Base-by-base conservation (phyloP, 2,113 vertebrate species). In the Pelecanoides urinatrix region DNA sequence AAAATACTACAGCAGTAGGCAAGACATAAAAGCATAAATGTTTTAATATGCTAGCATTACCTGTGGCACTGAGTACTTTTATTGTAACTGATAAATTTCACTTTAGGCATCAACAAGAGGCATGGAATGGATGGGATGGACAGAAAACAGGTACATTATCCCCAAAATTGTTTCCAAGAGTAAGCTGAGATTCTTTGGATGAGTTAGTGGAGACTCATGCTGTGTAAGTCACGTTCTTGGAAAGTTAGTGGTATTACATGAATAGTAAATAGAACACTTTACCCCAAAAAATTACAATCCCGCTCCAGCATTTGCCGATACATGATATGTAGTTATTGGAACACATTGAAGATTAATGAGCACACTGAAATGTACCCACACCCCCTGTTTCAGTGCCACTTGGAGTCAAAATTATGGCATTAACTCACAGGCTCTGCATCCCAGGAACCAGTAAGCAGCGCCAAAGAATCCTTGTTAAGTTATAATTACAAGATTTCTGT, bases 391-490 rank as follows among this genome's bases (percentile, higher is more conserved):
- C 91, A n/a, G 5, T 53, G 88, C 63, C 78, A 59, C 94, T 92
- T 89, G 55, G 74, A 97, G 90, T 83, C 32, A 81, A 84, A 66
- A 88, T 85, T 73, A 91, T 10, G 40, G 68, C 70, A 75, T 96
- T 96, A 93, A 93, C 72, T 92, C 91, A 53, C n/a, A 88, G 85
- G 66, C 61, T 86, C 59, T 21, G 38, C 85, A 91, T 86, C 85
- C 59, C 21, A 27, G 90, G 94, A 96, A 75, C 47, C 42, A 50
- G 38, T 49, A 63, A 93, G 85, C 45, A 86, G 83, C 80, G 75
- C 87, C 88, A 93, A 88, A 83, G 50, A 91, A 93, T 82, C 65
- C 88, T 80, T 94, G 62, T 86, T 96, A 96, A 86, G 70, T 91
- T 77, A 76, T 44, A 65, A 83, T 90, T 76, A 85, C 67, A 67